Conservation (phyloP, 1,140 invertebrate genomes). For the Zaprionus kolodkinae region DNA sequence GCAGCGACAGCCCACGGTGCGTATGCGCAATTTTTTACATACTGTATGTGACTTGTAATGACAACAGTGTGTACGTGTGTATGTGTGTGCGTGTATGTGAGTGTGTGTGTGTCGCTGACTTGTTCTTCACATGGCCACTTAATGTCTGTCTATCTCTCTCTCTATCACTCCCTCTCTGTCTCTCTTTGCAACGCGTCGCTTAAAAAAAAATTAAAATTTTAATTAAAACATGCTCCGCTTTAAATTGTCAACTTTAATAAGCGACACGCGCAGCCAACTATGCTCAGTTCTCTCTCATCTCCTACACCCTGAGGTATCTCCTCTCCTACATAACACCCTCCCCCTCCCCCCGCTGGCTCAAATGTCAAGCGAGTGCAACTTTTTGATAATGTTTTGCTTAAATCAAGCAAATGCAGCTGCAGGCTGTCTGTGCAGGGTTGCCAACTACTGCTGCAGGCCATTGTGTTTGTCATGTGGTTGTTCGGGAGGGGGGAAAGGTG, state of each 20-base stretch:
- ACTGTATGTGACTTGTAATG: slow-evolving; percentile 49
- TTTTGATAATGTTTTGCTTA: slow-evolving; percentile 44
- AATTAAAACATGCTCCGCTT: slow-evolving; percentile 74
- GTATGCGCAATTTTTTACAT: slow-evolving; percentile 77
- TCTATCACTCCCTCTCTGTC: background rate
- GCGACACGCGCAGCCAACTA: background rate
- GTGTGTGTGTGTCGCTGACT: slow-evolving; percentile 60
- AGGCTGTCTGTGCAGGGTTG: background rate
- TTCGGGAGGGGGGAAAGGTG: background rate
- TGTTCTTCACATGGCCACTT: slow-evolving; percentile 69
- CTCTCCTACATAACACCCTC: no score
- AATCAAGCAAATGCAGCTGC: slow-evolving; percentile 31
- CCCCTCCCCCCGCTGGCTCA: background rate
- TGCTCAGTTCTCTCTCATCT: background rate
- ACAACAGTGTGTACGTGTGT: slow-evolving; percentile 44
- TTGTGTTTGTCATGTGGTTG: slow-evolving; percentile 16
- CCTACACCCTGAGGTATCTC: background rate
- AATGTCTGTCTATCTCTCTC: slow-evolving; percentile 26
- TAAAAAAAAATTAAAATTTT: slow-evolving; percentile 76
- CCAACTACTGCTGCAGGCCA: slow-evolving; percentile 12
- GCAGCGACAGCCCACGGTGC: slow-evolving; percentile 44
- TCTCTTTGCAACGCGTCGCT: slow-evolving; percentile 2
- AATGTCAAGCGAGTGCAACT: slow-evolving; percentile 41
- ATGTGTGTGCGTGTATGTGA: no score
- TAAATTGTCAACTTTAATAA: slow-evolving; percentile 64